These are phyloP conservation scores for Loriculus beryllinus DNA, from an alignment of 2,797 vertebrate genomes.

Conservation along the genomic window DNA sequence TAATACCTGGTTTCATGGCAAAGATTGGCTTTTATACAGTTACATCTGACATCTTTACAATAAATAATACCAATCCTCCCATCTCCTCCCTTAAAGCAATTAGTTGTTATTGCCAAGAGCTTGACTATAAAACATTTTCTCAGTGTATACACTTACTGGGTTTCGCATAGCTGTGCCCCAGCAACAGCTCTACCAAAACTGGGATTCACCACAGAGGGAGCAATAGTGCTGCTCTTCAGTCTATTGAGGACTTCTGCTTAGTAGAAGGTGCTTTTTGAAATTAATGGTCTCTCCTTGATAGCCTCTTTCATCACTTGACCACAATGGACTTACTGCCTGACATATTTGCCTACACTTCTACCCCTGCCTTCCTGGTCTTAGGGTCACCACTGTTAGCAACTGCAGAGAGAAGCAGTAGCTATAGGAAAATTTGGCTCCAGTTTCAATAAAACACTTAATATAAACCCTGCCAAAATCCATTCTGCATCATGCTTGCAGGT, in stretches of 20 bases:
- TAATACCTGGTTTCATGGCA: neutral
- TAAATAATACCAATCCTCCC: neutral
- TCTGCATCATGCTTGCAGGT: neutral
- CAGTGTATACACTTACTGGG: neutral
- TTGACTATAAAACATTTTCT: neutral
- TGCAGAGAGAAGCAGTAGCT: neutral
- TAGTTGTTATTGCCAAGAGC: neutral
- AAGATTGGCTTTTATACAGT: neutral
- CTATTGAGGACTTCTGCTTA: neutral
- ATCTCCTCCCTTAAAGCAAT: neutral
- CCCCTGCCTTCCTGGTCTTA: accelerated
- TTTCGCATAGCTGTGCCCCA: accelerated
- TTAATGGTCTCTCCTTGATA: neutral
- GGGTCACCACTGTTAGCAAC: accelerated
- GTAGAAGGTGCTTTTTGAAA: neutral
- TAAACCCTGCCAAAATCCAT: neutral
- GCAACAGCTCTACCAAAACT: neutral
- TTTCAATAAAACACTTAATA: neutral
- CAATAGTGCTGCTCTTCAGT: neutral
- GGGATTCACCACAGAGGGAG: neutral
- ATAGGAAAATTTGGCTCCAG: neutral
- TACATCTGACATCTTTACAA: neutral
- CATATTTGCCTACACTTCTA: neutral
- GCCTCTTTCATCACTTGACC: neutral
- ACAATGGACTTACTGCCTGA: neutral